These are phyloP conservation scores for Bergia sp. DNA, from an alignment of 92 coral and sea anemone species.

Conservation along the genomic window DNA sequence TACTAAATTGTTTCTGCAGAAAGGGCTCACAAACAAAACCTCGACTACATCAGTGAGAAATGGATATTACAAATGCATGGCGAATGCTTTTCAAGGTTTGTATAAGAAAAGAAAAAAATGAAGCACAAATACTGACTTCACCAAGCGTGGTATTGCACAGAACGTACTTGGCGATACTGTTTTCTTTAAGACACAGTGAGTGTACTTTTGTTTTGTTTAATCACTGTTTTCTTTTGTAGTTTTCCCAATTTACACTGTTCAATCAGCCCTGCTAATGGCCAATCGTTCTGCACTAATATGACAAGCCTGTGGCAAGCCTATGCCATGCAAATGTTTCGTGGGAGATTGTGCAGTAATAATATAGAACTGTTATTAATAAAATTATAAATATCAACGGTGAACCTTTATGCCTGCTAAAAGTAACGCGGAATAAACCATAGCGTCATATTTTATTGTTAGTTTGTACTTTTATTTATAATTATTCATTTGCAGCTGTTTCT, in stretches of 20 bases:
- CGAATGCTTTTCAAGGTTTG: conserved; percentile 80
- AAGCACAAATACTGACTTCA: background rate
- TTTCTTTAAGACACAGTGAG: background rate
- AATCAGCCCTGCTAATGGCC: no score
- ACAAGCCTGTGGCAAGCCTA: no score
- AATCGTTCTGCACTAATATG: no score
- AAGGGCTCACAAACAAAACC: conserved; percentile 88
- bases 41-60: conserved; percentile 78
- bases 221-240: no score
- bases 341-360: no score
- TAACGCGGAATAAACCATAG: no score
- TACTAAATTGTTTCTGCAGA: conserved; percentile 51
- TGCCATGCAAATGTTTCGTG: no score
- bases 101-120: background rate
- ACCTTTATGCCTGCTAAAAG: no score
- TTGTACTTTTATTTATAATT: background rate
- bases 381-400: no score
- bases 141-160: background rate
- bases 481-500: background rate
- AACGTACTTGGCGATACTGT: background rate
- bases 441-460: background rate
- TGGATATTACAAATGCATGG: conserved; percentile 87
- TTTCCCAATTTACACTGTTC: no score
- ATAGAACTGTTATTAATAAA: no score
- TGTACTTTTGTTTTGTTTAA: no score